Evolutionary conservation across 2,113 vertebrate species (phyloP), one percentile per base, ranked within the genome.

Genomic region (Semnornis frantzii): DNA sequence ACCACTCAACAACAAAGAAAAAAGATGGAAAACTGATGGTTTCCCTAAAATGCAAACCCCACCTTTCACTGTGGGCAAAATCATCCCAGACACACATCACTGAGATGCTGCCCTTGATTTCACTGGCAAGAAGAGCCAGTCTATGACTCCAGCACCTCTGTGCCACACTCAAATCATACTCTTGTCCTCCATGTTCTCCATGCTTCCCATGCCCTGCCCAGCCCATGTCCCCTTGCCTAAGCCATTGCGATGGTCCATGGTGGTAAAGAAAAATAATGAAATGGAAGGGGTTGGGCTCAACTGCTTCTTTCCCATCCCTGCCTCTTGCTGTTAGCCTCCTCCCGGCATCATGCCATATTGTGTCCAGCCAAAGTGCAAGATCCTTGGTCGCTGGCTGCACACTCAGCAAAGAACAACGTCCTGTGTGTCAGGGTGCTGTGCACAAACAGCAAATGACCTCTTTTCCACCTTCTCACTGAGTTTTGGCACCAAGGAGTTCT

Each of bases 151-250:
- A 68, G 66, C 30, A 69, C 15, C 58, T 87, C 31, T 52, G 15
- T 1, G 4, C 13, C 2, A 1, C 65, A 48, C 15, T 46, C 28
- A 69, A 14, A 55, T 68, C 1, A 1, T 15, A n/a, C 25, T 82
- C 50, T 21, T 8, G 16, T 63, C 18, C 34, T 18, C 79, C 10
- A 58, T 1, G 1, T 69, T 71, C 46, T 85, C 28, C 4, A 8
- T 28, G 5, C 3, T 7, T n/a, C 28, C n/a, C 8, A 57, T 8
- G 3, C 23, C 31, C 37, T 8, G 15, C 8, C 10, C 8, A 9
- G 15, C 8, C 9, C 7, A 8, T 16, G 7, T 59, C 5, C 30
- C 20, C n/a, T 76, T 81, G 20, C 30, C 46, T 24, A 65, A 84
- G 34, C 24, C 66, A 55, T 9, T 85, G 55, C 24, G 33, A 8